phyloP scores from a whole-genome alignment of 2,797 vertebrate species.

The Bucorvus abyssinicus region DNA sequence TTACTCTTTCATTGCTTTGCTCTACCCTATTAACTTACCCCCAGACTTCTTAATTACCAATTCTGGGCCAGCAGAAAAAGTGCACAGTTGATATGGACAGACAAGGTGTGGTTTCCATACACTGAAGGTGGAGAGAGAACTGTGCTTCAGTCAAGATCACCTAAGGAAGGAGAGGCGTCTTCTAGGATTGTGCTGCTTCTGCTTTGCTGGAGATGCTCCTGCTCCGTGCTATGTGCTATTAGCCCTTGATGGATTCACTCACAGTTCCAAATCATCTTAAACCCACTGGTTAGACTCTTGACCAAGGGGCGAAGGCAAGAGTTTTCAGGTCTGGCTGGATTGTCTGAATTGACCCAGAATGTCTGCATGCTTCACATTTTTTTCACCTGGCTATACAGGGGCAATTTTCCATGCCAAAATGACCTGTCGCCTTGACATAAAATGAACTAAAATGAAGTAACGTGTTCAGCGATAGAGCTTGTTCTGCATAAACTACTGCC shows the following conservation, averaged over 20 bases:
- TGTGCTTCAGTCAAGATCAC: neutral
- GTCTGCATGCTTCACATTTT: neutral
- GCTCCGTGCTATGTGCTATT: neutral
- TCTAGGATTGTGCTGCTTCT: neutral
- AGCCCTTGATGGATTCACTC: neutral
- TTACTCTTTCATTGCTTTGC: neutral
- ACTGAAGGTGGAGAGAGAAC: neutral
- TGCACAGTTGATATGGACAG: neutral
- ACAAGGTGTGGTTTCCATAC: fast-evolving
- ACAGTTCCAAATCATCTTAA: neutral
- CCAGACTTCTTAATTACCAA: neutral
- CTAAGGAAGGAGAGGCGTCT: neutral
- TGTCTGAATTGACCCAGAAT: neutral
- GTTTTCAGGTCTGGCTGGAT: neutral
- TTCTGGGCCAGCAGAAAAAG: neutral
- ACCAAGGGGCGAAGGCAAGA: fast-evolving
- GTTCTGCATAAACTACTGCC: neutral
- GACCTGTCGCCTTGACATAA: neutral
- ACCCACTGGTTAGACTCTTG: neutral
- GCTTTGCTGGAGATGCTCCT: neutral
- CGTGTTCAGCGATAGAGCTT: fast-evolving
- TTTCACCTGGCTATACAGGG: neutral
- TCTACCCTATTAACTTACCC: neutral
- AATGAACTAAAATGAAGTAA: neutral
- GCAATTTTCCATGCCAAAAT: neutral